Evolutionary conservation across 1,140 invertebrate genomes (phyloP).

Genomic region (Laodelphax striatellus): DNA sequence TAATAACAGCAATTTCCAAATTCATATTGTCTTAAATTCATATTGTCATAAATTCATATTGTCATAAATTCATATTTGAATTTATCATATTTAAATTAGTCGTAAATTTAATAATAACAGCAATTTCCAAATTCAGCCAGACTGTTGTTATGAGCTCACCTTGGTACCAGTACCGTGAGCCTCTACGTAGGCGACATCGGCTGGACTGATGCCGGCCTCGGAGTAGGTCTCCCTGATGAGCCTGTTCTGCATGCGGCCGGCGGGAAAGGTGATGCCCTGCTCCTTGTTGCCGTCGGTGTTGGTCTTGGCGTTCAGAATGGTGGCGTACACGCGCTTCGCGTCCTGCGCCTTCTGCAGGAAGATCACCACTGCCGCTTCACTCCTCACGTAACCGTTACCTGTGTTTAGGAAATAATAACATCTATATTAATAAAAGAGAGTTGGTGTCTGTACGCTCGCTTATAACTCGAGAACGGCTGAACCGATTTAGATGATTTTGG

Average conservation of each 20-base stretch:
- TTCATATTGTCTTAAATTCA: too few relatives aligned
- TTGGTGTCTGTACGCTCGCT: too few relatives aligned
- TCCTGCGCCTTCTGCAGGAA: slow-evolving; percentile 63
- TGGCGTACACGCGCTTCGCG: slow-evolving; percentile 74
- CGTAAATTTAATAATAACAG: too few relatives aligned
- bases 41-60: too few relatives aligned
- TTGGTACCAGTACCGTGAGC: slow-evolving; percentile 95
- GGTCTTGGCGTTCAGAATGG: slow-evolving; percentile 69
- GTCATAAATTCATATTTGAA: too few relatives aligned
- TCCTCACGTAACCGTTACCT: slow-evolving; percentile 81
- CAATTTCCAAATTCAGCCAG: too few relatives aligned
- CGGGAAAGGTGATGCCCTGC: slow-evolving; percentile 85
- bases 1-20: too few relatives aligned
- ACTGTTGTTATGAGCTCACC: too few relatives aligned
- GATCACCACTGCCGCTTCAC: slow-evolving; percentile 74
- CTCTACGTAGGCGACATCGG: slow-evolving; percentile 77
- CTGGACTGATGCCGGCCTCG: slow-evolving; percentile 69
- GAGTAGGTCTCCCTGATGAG: slow-evolving; percentile 77
- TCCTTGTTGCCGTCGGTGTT: slow-evolving; percentile 87
- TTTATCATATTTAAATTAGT: too few relatives aligned
- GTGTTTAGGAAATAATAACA: neutral
- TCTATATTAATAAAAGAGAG: too few relatives aligned
- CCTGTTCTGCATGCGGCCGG: slow-evolving; percentile 71
- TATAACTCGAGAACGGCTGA: too few relatives aligned
- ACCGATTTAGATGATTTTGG: too few relatives aligned